Evolutionary conservation across 2,888 invertebrate genomes (phyloP).

Genomic region (Timema cristinae): DNA sequence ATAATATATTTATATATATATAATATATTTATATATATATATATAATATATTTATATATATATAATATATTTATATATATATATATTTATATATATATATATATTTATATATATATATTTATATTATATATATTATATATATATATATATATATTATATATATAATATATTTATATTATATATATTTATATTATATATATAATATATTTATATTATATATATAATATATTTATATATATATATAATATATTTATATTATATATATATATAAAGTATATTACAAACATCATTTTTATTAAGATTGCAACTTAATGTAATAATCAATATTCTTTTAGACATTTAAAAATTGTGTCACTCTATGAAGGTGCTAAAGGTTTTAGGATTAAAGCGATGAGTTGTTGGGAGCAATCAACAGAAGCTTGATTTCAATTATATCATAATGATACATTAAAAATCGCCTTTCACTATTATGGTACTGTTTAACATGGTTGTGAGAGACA

Average conservation of each 20-base stretch:
- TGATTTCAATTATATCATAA: too few relatives aligned
- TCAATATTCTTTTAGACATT: too few relatives aligned
- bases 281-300: too few relatives aligned
- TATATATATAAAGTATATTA: not conserved
- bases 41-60: not conserved
- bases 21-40: conserved; percentile 6
- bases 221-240: not conserved
- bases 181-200: conserved; percentile 13
- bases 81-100: conserved; percentile 11
- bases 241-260: not conserved
- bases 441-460: too few relatives aligned
- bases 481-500: too few relatives aligned
- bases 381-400: too few relatives aligned
- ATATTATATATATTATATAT: not conserved
- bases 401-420: too few relatives aligned
- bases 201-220: not conserved
- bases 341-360: too few relatives aligned
- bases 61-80: not conserved
- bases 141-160: not conserved
- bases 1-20: not conserved
- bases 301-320: too few relatives aligned
- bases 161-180: conserved; percentile 10
- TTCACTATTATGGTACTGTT: too few relatives aligned
- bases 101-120: conserved; percentile 7
- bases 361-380: too few relatives aligned